These are phyloP conservation scores for Plutomurus gul DNA, from an alignment of 1,140 invertebrate genomes.

Conservation along the genomic window DNA sequence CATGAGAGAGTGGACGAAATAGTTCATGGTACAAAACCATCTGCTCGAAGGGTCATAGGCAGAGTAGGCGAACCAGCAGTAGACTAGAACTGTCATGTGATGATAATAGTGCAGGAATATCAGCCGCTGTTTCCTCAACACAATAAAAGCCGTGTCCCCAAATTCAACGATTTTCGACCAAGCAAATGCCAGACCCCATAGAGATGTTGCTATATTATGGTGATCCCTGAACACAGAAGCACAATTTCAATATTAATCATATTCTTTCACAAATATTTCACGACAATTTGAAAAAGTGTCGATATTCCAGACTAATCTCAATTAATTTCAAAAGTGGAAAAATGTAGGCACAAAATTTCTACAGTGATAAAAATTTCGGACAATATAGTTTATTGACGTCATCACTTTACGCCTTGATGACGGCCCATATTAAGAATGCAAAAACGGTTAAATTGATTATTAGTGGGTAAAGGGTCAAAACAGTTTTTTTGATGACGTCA, in stretches of 20 bases:
- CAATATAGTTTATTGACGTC: too few relatives aligned
- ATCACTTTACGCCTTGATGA: too few relatives aligned
- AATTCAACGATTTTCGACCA: slow-evolving; percentile 63
- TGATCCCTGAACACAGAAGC: too few relatives aligned
- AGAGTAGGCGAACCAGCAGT: slow-evolving; percentile 96
- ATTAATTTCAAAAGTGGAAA: too few relatives aligned
- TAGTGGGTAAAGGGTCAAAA: too few relatives aligned
- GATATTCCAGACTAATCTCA: too few relatives aligned
- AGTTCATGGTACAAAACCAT: slow-evolving; percentile 87
- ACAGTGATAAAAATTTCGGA: too few relatives aligned
- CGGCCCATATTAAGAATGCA: too few relatives aligned
- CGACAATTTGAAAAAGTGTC: too few relatives aligned
- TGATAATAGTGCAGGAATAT: slow-evolving; percentile 72
- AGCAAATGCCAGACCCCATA: slow-evolving; percentile 63
- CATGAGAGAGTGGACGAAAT: slow-evolving; percentile 76
- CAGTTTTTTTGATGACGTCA: not conserved
- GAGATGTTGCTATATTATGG: slow-evolving; percentile 46
- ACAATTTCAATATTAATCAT: not conserved
- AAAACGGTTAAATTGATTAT: too few relatives aligned
- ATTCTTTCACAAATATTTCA: not conserved
- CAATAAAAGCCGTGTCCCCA: slow-evolving; percentile 58
- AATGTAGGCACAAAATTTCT: too few relatives aligned
- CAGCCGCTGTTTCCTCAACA: slow-evolving; percentile 65
- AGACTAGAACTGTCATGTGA: slow-evolving; percentile 86
- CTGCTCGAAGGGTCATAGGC: slow-evolving; percentile 86